Conservation (phyloP, 2,888 invertebrate species). For the Campopleginae sp. region DNA sequence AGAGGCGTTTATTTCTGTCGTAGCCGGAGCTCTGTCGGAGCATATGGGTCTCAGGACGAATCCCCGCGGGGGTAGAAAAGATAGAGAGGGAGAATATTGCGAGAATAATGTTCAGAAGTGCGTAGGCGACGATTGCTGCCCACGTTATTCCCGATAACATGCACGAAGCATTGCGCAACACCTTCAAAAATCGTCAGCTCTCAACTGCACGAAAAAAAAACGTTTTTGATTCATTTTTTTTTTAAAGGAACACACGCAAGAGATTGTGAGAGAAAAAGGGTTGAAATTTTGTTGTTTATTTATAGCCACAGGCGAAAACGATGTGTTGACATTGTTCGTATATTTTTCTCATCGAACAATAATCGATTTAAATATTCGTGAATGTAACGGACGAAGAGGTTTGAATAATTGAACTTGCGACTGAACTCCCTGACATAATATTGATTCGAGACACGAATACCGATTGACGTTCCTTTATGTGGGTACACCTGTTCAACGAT, state of each 20-base stretch:
- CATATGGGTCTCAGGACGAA: conserved; percentile 6
- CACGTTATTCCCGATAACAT: conserved; percentile 5
- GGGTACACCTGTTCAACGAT: conserved; percentile 53
- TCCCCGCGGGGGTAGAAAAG: conserved; percentile 1
- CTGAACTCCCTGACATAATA: conserved; percentile 17
- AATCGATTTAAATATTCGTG: neutral
- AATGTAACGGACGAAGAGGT: neutral
- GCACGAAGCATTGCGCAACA: neutral
- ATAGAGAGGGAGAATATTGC: neutral
- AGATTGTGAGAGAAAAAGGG: too few species aligned
- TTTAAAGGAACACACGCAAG: too few species aligned
- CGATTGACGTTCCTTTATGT: conserved; percentile 3
- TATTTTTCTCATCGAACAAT: neutral
- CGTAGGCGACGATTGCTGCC: conserved; percentile 18
- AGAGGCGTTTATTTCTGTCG: neutral
- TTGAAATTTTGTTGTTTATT: too few species aligned
- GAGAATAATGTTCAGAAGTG: conserved; percentile 20
- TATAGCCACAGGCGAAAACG: neutral
- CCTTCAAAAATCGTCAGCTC: neutral
- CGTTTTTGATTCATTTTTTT: neutral
- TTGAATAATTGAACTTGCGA: conserved; percentile 33
- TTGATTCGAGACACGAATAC: conserved; percentile 31
- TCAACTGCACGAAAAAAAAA: neutral
- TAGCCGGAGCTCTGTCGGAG: neutral
- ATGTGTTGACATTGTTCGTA: neutral